These are phyloP conservation scores for Ramphastos sulfuratus DNA, from an alignment of 2,113 vertebrate genomes.

Conservation along the genomic window DNA sequence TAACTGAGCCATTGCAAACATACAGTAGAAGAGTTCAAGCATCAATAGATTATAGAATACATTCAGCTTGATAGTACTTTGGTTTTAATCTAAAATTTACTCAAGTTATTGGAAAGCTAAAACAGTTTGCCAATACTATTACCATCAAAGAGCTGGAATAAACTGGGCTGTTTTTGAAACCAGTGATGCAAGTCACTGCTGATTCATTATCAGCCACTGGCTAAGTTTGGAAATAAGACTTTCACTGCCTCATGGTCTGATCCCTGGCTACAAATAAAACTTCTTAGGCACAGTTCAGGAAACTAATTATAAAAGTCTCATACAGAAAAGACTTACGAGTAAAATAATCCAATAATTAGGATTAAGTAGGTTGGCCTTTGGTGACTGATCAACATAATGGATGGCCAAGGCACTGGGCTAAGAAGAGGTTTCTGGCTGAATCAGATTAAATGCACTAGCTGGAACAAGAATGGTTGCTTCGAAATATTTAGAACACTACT, in stretches of 20 bases:
- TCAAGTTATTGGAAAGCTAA: background rate
- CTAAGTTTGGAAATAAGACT: background rate
- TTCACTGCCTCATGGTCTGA: background rate
- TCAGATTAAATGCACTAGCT: background rate
- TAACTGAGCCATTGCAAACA: background rate
- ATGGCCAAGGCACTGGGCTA: background rate
- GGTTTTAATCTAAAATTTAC: background rate
- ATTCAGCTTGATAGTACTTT: background rate
- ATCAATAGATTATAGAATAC: background rate
- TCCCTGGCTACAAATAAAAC: background rate
- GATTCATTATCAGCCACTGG: background rate
- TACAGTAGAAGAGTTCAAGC: background rate
- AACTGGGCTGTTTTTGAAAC: background rate
- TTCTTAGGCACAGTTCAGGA: constrained; percentile 21
- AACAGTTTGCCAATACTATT: background rate
- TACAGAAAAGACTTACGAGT: constrained; percentile 17
- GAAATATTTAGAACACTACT: background rate
- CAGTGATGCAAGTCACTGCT: constrained; percentile 1
- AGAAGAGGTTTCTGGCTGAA: background rate
- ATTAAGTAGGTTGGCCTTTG: constrained; percentile 35
- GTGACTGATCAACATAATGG: constrained; percentile 26
- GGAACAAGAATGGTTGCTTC: background rate
- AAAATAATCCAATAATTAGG: constrained; percentile 53
- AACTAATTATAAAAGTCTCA: constrained; percentile 17
- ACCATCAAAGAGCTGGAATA: background rate